Conservation (phyloP, 2,888 invertebrate genomes). For the Melanostoma scalare region DNA sequence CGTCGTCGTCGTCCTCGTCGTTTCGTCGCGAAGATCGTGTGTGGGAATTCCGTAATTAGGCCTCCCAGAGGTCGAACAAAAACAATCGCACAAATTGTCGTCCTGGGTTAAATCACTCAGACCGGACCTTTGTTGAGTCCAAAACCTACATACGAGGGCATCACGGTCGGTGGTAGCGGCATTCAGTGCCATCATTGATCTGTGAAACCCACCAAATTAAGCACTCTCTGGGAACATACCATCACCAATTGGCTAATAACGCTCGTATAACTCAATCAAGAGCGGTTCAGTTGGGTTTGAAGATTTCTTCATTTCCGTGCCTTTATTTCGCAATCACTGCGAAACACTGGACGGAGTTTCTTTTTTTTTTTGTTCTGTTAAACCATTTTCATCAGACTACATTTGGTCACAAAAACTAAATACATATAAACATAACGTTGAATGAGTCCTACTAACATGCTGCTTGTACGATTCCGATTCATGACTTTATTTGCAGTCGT, state of each 20-base stretch:
- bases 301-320: slow-evolving; percentile 68
- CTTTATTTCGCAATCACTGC: slow-evolving; percentile 54
- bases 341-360: slow-evolving; percentile 11
- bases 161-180: slow-evolving; percentile 49
- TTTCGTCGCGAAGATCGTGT: slow-evolving; percentile 56
- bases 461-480: slow-evolving; percentile 28
- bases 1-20: slow-evolving; percentile 1
- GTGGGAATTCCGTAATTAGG: slow-evolving; percentile 73
- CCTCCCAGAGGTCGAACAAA: slow-evolving; percentile 69
- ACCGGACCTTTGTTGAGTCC: slow-evolving; percentile 22
- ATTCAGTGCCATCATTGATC: slow-evolving; percentile 64
- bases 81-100: slow-evolving; percentile 71
- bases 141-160: slow-evolving; percentile 12
- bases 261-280: slow-evolving; percentile 73
- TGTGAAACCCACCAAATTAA: slow-evolving; percentile 68
- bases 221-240: slow-evolving; percentile 64
- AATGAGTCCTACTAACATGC: slow-evolving; percentile 11
- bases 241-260: slow-evolving; percentile 71
- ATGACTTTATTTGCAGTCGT: slow-evolving; percentile 69
- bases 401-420: slow-evolving; percentile 65
- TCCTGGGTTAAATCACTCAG: slow-evolving; percentile 70
- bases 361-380: slow-evolving; percentile 25
- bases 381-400: slow-evolving; percentile 31
- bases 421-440: slow-evolving; percentile 11
- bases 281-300: slow-evolving; percentile 31